Evolutionary conservation across 1,140 invertebrate species (phyloP).

Genomic region (Calephelis virginiensis): DNA sequence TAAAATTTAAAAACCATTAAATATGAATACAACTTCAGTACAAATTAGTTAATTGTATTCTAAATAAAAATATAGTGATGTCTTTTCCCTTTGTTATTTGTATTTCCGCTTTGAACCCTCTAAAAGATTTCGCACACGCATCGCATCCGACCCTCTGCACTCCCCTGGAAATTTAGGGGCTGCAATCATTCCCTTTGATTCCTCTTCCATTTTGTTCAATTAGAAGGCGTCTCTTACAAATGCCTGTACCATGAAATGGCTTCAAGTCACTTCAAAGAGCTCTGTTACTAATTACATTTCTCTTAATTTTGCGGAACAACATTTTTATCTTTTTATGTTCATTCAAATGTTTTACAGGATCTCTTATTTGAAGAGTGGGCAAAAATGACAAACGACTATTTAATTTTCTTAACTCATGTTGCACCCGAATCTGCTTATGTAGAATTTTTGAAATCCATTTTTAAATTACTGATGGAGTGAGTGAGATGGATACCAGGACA

Average conservation of each 20-base stretch:
- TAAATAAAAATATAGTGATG: conserved; percentile 11
- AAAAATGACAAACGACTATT: neutral
- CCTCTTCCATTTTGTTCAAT: conserved; percentile 73
- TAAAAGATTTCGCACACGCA: conserved; percentile 70
- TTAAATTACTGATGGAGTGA: too few species aligned
- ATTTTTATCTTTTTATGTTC: conserved; percentile 25
- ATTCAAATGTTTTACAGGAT: conserved; percentile 30
- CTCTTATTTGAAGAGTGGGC: neutral
- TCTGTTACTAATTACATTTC: conserved; percentile 44
- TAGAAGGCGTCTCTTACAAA: conserved; percentile 67
- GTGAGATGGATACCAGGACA: too few species aligned
- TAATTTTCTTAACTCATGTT: neutral
- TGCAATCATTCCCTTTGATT: conserved; percentile 76
- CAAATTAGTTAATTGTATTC: conserved; percentile 1
- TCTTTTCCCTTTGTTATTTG: conserved; percentile 16
- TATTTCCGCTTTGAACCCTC: conserved; percentile 36
- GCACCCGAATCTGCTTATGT: too few species aligned
- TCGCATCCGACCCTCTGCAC: conserved; percentile 52
- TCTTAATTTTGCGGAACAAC: conserved; percentile 35
- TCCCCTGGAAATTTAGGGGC: conserved; percentile 60
- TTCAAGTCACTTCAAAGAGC: conserved; percentile 42
- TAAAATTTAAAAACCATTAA: too few species aligned
- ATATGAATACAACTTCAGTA: neutral
- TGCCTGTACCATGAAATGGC: conserved; percentile 52
- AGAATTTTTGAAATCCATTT: too few species aligned